Base-by-base conservation (phyloP, 2,113 vertebrate species). In the Menura novaehollandiae region DNA sequence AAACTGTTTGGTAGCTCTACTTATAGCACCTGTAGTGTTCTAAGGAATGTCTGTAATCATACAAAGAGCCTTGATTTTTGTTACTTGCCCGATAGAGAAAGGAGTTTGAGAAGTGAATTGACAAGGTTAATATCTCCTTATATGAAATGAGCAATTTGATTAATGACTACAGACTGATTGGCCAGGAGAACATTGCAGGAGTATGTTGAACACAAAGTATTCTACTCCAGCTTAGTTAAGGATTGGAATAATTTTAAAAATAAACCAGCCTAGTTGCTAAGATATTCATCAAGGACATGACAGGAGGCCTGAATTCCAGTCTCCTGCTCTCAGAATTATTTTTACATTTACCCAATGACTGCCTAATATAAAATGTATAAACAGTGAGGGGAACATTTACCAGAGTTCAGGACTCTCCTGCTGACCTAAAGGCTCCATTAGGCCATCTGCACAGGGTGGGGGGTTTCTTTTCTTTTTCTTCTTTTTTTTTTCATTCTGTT, bases 191-290 rank as follows among this genome's bases (percentile, higher is more conserved):
- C 9, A 16, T 63, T 89, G 35, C 53, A 77, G 58, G 46, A 83
- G 9, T 76, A 79, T 7, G n/a, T 44, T 64, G 63, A 52, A 77
- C 39, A 32, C 56, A 74, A 75, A 86, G 47, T 75, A 55, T 92
- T 84, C 63, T 86, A 53, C 64, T 86, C 43, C 19, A 63, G 49
- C 35, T 94, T 88, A 95, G 20, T 49, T 81, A 76, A 21, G 5
- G 35, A 69, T 39, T 39, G 30, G 37, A 91, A 47, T 80, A 0
- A 47, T 84, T 93, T 94, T 71, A 74, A 96, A 95, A 95, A 90
- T 77, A 95, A 91, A 93, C 46, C 24, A 80, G 33, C 26, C 28
- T 95, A 91, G 83, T 94, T 95, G 86, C 92, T 95, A 96, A 95
- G 92, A 88, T 95, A 93, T 90, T 93, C 46, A 90, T 88, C 96